These are phyloP conservation scores for Phyllostomus hastatus DNA, from an alignment of 2,113 vertebrate species.

Conservation along the genomic window DNA sequence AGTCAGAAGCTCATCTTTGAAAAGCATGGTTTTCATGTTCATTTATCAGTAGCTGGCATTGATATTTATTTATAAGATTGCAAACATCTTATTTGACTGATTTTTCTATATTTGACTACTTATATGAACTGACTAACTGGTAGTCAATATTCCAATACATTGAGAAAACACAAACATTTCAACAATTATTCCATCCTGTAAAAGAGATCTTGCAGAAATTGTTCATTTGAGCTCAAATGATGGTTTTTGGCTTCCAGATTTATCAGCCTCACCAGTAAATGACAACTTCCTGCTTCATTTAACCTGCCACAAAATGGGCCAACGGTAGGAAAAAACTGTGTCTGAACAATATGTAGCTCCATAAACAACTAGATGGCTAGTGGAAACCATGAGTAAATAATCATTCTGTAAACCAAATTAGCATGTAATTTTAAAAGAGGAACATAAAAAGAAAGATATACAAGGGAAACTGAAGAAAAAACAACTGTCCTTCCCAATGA, in stretches of 20 bases:
- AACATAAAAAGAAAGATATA: neutral
- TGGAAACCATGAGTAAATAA: neutral
- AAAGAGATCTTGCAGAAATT: neutral
- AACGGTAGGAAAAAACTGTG: neutral
- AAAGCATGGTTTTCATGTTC: neutral
- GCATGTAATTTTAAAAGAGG: neutral
- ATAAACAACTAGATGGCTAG: neutral
- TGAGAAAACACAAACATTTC: neutral
- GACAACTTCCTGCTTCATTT: neutral
- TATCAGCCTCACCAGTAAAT: neutral
- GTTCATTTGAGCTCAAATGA: neutral
- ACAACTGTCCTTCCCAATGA: neutral
- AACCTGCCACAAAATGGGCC: neutral
- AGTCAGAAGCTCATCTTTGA: neutral
- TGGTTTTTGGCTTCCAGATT: neutral
- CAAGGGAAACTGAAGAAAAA: neutral
- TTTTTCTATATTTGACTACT: neutral
- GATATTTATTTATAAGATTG: neutral
- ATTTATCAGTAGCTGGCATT: neutral
- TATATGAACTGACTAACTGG: neutral
- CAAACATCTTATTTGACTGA: neutral
- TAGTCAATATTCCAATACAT: neutral
- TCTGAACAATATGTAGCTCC: neutral
- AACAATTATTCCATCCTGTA: neutral
- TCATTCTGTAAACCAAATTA: conserved; percentile 35